Evolutionary conservation across 1,140 invertebrate species (phyloP), one percentile per base, ranked within the genome.

Genomic region (Drosophila sucinea): DNA sequence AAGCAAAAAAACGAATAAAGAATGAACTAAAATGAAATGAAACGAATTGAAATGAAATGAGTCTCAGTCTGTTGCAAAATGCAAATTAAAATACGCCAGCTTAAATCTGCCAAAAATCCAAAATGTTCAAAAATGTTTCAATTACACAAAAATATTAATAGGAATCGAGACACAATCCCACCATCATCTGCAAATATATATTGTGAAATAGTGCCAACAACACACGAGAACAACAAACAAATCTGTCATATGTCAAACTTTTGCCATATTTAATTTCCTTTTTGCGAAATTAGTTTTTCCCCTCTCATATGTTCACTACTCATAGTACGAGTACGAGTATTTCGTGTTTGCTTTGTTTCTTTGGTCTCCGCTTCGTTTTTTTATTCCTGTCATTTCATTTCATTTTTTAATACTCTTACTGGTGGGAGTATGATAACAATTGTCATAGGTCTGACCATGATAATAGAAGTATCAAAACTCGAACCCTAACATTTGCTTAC

Each of bases 231-330:
- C 55, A 70, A 58, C 55, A 73, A 56, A 67, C 80, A 89, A 89
- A 87, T 87, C 77, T 87, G 84, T 87, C 84, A 87, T 58, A 78
- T 80, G 80, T 87, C 84, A 87, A 87, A 87, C 80, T 87, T 51
- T 87, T 84, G 84, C 85, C 80, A 89, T 89, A 90, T 87, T 87
- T 89, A 87, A 87, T 87, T 87, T 87, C 84, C 84, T 87, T 73
- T 87, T 87, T 89, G 62, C 77, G 67, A 87, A 87, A 87, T 87
- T 90, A 87, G 85, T 87, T 87, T 87, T 74, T 67, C 84, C 84
- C 83, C 79, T 79, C 79, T 70, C n/a, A 38, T 41, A n/a, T 41
- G 3, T 41, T 1, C 3, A 41, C 10, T 11, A 11, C 61, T 67
- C 60, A 84, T 89, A 89, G 81, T 70, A 63, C 69, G 64, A 17